Evolutionary conservation across 2,888 invertebrate genomes (phyloP).

Genomic region (Drosophila colorata): DNA sequence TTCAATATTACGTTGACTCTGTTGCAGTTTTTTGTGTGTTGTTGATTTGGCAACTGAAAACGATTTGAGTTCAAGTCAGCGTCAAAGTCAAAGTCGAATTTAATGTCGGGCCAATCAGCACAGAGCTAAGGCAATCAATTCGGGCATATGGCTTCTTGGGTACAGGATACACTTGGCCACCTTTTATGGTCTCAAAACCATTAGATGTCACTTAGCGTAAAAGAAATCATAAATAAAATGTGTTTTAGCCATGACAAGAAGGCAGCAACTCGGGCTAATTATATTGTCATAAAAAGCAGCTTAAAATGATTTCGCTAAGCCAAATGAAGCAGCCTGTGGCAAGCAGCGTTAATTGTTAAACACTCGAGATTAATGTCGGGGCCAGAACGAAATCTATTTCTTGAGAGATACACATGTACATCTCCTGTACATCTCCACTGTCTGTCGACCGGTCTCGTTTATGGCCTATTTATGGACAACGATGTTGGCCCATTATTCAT

Average conservation of each 20-base stretch:
- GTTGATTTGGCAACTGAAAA: constrained; percentile 13
- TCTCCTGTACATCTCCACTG: constrained; percentile 1
- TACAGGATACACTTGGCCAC: constrained; percentile 38
- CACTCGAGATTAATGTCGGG: constrained; percentile 70
- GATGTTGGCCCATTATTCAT: constrained; percentile 68
- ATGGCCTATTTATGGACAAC: constrained; percentile 69
- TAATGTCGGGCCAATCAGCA: constrained; percentile 57
- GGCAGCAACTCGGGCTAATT: constrained; percentile 50
- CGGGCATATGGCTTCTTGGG: constrained; percentile 53
- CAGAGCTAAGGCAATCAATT: constrained; percentile 39
- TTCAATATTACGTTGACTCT: constrained; percentile 7
- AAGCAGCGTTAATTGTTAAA: constrained; percentile 64
- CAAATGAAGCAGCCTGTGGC: constrained; percentile 27
- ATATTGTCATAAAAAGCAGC: constrained; percentile 66
- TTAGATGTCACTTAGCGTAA: constrained; percentile 71
- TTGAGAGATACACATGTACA: constrained; percentile 11
- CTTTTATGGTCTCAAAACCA: constrained; percentile 64
- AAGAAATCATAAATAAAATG: constrained; percentile 67
- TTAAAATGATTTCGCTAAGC: constrained; percentile 35
- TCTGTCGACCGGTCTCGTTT: constrained; percentile 47
- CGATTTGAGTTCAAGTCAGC: constrained; percentile 34
- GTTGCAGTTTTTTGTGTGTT: constrained; percentile 3
- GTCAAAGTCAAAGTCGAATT: constrained; percentile 23
- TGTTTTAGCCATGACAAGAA: constrained; percentile 32
- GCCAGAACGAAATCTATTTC: constrained; percentile 30